Evolutionary conservation across 2,113 vertebrate genomes (phyloP), one percentile per base, ranked within the genome.

Genomic region (Morone chrysops): DNA sequence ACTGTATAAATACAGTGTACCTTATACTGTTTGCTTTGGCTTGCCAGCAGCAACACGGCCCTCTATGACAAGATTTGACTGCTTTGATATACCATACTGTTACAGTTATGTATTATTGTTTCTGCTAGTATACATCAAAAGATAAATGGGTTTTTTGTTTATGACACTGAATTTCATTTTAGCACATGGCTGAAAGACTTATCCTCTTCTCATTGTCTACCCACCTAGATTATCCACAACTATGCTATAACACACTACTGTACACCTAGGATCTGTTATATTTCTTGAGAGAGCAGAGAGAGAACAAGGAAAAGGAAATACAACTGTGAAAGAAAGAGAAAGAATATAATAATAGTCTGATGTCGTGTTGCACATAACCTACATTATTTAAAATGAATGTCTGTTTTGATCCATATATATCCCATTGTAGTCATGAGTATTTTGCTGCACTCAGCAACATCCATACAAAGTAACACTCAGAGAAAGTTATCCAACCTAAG

Each of bases 391-490:
- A 14, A 6, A 40, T 22, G 18, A 50, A 38, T 38, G 48, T 75
- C 66, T 22, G n/a, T 43, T 51, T 78, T 22, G 47, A 70, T 67
- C 10, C 38, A 25, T 56, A 22, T 6, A 11, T 11, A 47, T 72
- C n/a, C 22, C 3, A 31, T 25, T 63, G 48, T 31, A 45, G 13
- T 12, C 22, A 18, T n/a, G 17, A 36, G 57, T 54, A 7, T 74
- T 68, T 40, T 70, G 57, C 63, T 51, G 45, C 59, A 45, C 48
- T 74, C 51, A 51, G 61, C 31, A 60, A 36, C 69, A 60, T 41
- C 45, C 22, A 45, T 60, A 67, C 65, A 51, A 14, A 62, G 43
- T 25, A 59, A 53, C 14, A 40, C 18, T 41, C 36, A 17, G 14
- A 54, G 57, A 53, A 8, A 41, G 20, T 59, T 60, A 25, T 86